A percentile compares a stretch with the other conserved stretches of the same genome.
These are phyloP conservation scores for Hiodon tergisus DNA, from an alignment of 2,113 vertebrate species.

Conservation along the genomic window DNA sequence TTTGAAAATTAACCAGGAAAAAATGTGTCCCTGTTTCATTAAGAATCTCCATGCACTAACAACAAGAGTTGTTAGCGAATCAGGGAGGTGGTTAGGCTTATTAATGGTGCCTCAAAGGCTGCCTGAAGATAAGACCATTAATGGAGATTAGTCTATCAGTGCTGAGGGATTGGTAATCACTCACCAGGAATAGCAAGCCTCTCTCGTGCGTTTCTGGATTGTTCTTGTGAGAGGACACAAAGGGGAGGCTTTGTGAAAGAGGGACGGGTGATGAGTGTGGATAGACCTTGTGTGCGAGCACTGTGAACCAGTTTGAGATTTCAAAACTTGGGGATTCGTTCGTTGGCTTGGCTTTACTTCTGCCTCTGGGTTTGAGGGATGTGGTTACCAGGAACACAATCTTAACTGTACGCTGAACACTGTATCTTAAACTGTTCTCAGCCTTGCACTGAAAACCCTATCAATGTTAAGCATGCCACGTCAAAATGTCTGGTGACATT, in stretches of 20 bases:
- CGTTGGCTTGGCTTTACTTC: constrained; percentile 28
- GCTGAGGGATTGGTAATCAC: constrained; percentile 49
- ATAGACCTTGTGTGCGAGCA: not conserved
- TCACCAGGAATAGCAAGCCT: constrained; percentile 47
- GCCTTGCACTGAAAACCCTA: constrained; percentile 19
- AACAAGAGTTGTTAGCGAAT: not conserved
- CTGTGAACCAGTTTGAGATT: not conserved
- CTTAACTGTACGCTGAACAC: too few species aligned
- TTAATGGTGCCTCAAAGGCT: constrained; percentile 1
- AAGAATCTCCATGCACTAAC: too few species aligned
- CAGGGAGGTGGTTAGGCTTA: constrained; percentile 4
- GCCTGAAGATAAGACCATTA: constrained; percentile 47
- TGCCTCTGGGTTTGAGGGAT: constrained; percentile 17
- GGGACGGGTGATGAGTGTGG: constrained; percentile 33
- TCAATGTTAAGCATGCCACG: constrained; percentile 27
- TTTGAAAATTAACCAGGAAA: too few species aligned
- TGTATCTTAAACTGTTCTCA: constrained; percentile 15
- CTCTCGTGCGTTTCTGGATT: constrained; percentile 42
- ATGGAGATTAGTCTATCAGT: constrained; percentile 46
- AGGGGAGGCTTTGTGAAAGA: constrained; percentile 44
- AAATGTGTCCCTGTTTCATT: too few species aligned
- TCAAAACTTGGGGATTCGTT: not conserved
- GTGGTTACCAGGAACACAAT: constrained; percentile 20
- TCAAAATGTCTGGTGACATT: constrained; percentile 14
- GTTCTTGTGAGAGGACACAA: constrained; percentile 32